Conservation (phyloP, 2,113 vertebrate genomes). For the Chitala chitala region DNA sequence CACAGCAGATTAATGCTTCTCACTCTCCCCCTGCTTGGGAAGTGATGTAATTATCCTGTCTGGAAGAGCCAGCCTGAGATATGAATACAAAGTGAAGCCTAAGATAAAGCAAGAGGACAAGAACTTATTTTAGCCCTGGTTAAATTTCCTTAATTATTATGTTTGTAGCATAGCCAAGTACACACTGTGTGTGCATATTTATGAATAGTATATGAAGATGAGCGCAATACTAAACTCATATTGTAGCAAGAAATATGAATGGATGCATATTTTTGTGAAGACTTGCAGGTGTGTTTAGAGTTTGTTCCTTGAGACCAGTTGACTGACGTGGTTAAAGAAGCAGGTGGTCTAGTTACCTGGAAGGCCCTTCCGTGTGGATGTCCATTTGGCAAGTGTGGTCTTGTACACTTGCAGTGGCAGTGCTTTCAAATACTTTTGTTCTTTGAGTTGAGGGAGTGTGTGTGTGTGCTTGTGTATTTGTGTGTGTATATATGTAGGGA, state of each 20-base stretch:
- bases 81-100: background rate
- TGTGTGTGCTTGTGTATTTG: too few species aligned
- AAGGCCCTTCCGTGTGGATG: too few species aligned
- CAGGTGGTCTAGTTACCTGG: too few species aligned
- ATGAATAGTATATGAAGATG: too few species aligned
- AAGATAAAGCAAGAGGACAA: background rate
- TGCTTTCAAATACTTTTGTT: too few species aligned
- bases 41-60: slow-evolving; percentile 7
- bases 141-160: background rate
- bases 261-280: background rate
- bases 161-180: background rate
- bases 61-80: background rate
- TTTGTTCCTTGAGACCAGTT: background rate
- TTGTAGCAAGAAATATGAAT: background rate
- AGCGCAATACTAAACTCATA: background rate
- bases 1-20: slow-evolving; percentile 18
- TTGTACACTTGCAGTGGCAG: too few species aligned
- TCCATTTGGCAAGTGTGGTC: too few species aligned
- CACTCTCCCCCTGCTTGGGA: background rate
- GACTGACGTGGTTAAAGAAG: background rate
- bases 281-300: background rate
- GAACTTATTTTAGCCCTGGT: background rate
- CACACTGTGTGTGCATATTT: background rate
- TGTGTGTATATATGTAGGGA: too few species aligned
- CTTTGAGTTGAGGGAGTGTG: too few species aligned